phyloP scores from a whole-genome alignment of 1,140 invertebrate genomes.

The Leptopilina clavipes region DNA sequence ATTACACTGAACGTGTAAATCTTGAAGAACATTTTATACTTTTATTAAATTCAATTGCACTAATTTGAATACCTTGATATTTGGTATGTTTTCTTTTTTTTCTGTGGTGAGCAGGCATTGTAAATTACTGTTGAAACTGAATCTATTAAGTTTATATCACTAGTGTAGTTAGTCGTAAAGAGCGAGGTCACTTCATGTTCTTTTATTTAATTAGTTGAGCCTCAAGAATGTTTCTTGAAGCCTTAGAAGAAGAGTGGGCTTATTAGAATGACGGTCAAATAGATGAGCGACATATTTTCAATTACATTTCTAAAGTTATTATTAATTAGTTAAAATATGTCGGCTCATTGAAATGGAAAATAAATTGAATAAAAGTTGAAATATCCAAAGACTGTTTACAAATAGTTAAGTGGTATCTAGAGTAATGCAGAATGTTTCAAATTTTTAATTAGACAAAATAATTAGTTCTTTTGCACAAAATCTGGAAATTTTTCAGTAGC shows the following conservation, averaged over 20 bases:
- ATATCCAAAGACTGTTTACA: too few species aligned
- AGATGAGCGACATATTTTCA: background rate
- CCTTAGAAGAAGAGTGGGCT: slow-evolving; percentile 53
- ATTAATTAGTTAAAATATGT: too few species aligned
- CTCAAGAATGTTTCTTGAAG: slow-evolving; percentile 48
- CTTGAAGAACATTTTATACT: too few species aligned
- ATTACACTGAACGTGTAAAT: too few species aligned
- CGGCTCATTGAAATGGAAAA: too few species aligned
- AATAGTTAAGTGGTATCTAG: too few species aligned
- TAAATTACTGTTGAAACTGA: slow-evolving; percentile 34
- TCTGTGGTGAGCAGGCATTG: slow-evolving; percentile 57
- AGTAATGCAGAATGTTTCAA: too few species aligned
- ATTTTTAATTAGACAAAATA: too few species aligned
- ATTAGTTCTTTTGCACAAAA: too few species aligned
- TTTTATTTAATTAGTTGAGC: slow-evolving; percentile 58
- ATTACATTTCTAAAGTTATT: too few species aligned
- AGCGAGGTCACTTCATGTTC: slow-evolving; percentile 37
- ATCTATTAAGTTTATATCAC: slow-evolving; percentile 43
- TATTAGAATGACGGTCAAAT: background rate
- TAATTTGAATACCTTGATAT: slow-evolving; percentile 49
- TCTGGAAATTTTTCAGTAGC: too few species aligned
- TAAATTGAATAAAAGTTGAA: too few species aligned
- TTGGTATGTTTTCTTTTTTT: slow-evolving; percentile 56
- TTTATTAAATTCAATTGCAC: background rate
- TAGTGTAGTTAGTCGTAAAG: slow-evolving; percentile 23